Conservation (phyloP, 2,797 vertebrate genomes). For the Acanthopagrus latus region DNA sequence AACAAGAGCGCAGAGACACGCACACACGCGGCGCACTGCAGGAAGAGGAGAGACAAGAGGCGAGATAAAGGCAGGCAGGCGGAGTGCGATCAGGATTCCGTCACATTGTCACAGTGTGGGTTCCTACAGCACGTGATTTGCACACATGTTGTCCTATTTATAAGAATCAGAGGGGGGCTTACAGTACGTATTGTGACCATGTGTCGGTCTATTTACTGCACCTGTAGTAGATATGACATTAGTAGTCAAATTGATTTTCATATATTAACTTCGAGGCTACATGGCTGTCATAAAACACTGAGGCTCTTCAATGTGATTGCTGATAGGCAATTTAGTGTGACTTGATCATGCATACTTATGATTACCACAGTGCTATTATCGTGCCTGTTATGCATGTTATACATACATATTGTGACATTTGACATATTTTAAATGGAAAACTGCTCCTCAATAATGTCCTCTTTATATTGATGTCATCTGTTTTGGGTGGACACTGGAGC, state of each 20-base stretch:
- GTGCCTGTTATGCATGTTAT: not conserved
- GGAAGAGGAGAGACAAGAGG: constrained; percentile 15
- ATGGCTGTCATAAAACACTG: not conserved
- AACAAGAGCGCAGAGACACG: constrained; percentile 23
- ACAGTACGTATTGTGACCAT: not conserved
- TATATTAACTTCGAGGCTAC: not conserved
- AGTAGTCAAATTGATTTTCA: not conserved
- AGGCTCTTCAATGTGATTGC: not conserved
- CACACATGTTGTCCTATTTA: constrained; percentile 8
- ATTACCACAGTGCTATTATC: not conserved
- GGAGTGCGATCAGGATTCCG: constrained; percentile 13
- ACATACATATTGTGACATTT: not conserved
- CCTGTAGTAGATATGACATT: not conserved
- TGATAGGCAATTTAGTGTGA: not conserved
- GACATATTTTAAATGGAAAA: not conserved
- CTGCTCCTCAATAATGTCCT: not conserved
- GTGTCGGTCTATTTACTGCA: not conserved
- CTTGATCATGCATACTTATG: not conserved
- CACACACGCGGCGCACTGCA: constrained; percentile 9
- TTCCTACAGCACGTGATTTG: constrained; percentile 5
- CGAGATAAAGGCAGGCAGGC: constrained; percentile 4
- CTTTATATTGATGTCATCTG: not conserved
- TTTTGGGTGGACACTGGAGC: not conserved
- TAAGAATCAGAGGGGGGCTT: not conserved
- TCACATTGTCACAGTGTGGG: not conserved